Percentiles rank a stretch among this genome's conserved stretches.
Conservation (phyloP, 2,888 invertebrate genomes). For the Meteorus colon region DNA sequence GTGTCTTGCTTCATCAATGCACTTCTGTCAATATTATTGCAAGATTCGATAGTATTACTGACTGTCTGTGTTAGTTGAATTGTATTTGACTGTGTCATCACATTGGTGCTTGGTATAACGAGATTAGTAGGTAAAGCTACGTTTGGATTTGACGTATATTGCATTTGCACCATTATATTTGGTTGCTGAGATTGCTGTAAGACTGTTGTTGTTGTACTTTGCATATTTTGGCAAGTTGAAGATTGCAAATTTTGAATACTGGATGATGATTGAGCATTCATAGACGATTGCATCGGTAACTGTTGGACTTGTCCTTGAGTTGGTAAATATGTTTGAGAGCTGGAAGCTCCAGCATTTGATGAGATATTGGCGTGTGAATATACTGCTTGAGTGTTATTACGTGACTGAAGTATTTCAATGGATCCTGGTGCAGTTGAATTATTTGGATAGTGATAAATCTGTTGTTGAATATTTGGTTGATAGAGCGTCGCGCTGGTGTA, state of each 20-base stretch:
- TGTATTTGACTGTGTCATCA: constrained; percentile 36
- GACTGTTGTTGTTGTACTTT: constrained; percentile 42
- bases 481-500: constrained; percentile 42
- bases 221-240: constrained; percentile 35
- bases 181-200: constrained; percentile 43
- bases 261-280: constrained; percentile 60
- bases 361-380: constrained; percentile 51
- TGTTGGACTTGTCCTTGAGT: constrained; percentile 58
- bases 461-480: constrained; percentile 49
- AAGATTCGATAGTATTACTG: constrained; percentile 56
- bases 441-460: constrained; percentile 49
- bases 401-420: constrained; percentile 38
- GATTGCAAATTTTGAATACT: constrained; percentile 56
- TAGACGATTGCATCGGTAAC: constrained; percentile 54
- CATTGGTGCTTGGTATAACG: constrained; percentile 24
- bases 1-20: constrained; percentile 64
- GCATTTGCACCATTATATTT: constrained; percentile 49
- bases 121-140: constrained; percentile 32
- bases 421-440: constrained; percentile 31
- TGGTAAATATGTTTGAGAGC: constrained; percentile 49
- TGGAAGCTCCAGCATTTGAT: background rate
- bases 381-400: constrained; percentile 44
- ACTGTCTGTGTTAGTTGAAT: constrained; percentile 60
- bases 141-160: constrained; percentile 43
- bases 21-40: constrained; percentile 54